Evolutionary conservation across 2,797 vertebrate genomes (phyloP).

Genomic region (Eulemur albifrons): DNA sequence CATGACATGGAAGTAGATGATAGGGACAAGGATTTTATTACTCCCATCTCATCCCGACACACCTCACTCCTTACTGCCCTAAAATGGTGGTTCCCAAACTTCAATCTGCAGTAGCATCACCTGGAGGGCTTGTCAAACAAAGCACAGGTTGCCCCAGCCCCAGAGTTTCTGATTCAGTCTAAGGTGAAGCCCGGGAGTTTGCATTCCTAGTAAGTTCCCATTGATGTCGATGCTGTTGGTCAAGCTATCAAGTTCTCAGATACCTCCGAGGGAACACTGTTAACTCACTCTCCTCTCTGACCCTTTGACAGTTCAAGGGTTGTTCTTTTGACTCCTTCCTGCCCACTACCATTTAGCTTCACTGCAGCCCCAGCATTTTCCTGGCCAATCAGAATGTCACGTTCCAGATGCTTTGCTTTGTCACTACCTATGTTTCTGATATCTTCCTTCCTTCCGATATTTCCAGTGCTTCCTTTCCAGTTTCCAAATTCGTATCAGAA

Average conservation of each 20-base stretch:
- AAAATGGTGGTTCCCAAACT: not conserved
- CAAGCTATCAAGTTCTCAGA: not conserved
- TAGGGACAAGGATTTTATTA: not conserved
- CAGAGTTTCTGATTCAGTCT: not conserved
- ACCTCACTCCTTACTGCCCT: not conserved
- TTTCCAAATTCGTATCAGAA: slow-evolving; percentile 12
- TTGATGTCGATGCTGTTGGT: not conserved
- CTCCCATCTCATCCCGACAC: not conserved
- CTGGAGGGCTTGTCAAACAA: not conserved
- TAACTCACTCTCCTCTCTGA: not conserved
- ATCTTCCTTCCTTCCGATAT: not conserved
- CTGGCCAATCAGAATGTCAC: not conserved
- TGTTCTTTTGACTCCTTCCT: not conserved
- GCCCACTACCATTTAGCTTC: not conserved
- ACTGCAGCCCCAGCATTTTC: not conserved
- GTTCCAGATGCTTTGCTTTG: not conserved
- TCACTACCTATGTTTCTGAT: not conserved
- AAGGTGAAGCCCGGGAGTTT: not conserved
- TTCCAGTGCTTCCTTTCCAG: not conserved
- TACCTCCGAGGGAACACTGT: not conserved
- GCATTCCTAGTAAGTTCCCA: not conserved
- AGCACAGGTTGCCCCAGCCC: not conserved
- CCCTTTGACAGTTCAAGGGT: not conserved
- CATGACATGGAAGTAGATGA: not conserved
- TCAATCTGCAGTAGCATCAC: not conserved